Evolutionary conservation across 1,140 invertebrate species (phyloP).

Genomic region (Prorops nasuta): DNA sequence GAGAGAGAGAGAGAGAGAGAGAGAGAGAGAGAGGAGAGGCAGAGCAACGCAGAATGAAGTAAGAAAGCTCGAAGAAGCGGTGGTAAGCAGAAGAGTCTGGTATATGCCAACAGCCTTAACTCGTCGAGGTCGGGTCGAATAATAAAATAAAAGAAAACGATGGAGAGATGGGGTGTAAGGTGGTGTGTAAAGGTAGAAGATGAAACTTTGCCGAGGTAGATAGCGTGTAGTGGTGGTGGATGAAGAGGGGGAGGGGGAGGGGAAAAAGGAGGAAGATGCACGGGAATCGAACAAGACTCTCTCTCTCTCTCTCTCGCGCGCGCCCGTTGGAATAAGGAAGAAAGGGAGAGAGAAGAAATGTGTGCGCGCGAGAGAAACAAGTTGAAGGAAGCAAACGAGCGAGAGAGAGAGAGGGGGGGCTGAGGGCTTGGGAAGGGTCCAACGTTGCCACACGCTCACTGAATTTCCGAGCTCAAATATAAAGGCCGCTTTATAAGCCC

Average conservation of each 20-base stretch:
- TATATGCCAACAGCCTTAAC: constrained; percentile 29
- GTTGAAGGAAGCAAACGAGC: no score
- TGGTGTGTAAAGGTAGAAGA: constrained; percentile 39
- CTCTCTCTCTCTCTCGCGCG: no score
- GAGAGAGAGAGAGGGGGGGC: constrained; percentile 17
- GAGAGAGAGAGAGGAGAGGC: constrained; percentile 3
- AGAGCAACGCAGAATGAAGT: not conserved
- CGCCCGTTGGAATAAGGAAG: no score
- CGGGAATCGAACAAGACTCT: no score
- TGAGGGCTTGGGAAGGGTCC: no score
- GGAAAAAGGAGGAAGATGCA: no score
- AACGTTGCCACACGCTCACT: constrained; percentile 45
- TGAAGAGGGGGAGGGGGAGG: constrained; percentile 5
- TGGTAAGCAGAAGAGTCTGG: constrained; percentile 6
- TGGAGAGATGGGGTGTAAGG: constrained; percentile 33
- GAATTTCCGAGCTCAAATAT: constrained; percentile 40
- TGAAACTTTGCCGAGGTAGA: constrained; percentile 19
- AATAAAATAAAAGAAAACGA: constrained; percentile 35
- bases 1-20: constrained; percentile 4
- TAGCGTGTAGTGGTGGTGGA: constrained; percentile 8
- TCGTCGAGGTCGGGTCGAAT: constrained; percentile 38
- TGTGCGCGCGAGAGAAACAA: no score
- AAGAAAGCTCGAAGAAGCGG: not conserved
- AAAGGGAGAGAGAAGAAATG: no score
- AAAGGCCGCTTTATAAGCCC: constrained; percentile 35